phyloP scores from a whole-genome alignment of 53 echinoderm and acorn worm species.

The Echinarachnius parma region DNA sequence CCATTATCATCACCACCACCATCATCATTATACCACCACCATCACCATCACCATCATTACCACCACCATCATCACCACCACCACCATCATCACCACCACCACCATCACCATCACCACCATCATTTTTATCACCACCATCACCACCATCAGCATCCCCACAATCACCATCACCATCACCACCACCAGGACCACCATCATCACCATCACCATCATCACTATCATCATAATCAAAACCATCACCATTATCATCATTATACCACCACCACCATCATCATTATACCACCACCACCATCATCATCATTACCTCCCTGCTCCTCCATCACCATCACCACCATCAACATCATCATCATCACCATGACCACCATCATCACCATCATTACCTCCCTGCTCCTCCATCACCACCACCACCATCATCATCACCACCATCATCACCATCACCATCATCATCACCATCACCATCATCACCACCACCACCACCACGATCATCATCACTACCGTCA shows the following conservation, averaged over 20 bases:
- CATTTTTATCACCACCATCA: constrained; percentile 6
- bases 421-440: constrained; percentile 10
- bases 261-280: constrained; percentile 17
- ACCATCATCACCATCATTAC: constrained; percentile 5
- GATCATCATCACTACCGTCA: neutral
- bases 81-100: neutral
- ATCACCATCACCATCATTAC: too few relatives aligned
- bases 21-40: too few relatives aligned
- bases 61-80: constrained; percentile 10
- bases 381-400: constrained; percentile 2
- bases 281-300: neutral
- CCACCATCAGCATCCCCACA: constrained; percentile 9
- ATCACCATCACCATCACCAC: neutral
- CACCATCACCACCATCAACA: constrained; percentile 9
- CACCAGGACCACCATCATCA: too few relatives aligned
- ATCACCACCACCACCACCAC: neutral
- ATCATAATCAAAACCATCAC: neutral
- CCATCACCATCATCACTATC: neutral
- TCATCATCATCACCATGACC: constrained; percentile 6
- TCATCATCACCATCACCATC: constrained; percentile 19
- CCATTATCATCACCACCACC: neutral
- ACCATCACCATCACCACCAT: constrained; percentile 6
- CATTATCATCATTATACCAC: constrained; percentile 9
- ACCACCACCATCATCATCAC: constrained; percentile 9
- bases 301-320: neutral